Evolutionary conservation across 2,888 invertebrate species (phyloP), one percentile per base, ranked within the genome.

Genomic region (Andrena bicolor): DNA sequence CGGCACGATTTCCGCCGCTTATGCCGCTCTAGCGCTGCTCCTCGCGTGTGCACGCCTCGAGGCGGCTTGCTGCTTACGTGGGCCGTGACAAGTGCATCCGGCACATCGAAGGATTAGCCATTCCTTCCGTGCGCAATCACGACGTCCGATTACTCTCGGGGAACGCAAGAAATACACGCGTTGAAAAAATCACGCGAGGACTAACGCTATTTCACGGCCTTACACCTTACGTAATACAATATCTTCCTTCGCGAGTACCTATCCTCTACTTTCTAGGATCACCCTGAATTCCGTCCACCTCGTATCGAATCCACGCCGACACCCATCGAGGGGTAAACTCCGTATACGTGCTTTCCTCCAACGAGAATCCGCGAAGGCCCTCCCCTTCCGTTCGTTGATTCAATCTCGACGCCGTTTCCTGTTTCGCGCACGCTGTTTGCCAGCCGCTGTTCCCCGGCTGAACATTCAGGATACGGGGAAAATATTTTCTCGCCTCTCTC

Each of bases 11-110:
- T 85, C 85, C 85, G 85, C 68, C 78, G 83, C 75, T 82, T 79
- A 79, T 73, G 75, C 65, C 75, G 70, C 23, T 26, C 70, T 32
- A 61, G 70, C 61, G 76, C 61, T 61, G 72, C 66, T 70, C 71
- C 56, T 56, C 56, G 56, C 56, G 69, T 84, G 69, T 69, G 76
- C 69, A 64, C 41, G 64, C 70, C 81, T 78, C 69, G 78, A 76
- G 74, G 78, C 70, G 71, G 73, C 41, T 56, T 56, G 56, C 71
- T 71, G 79, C 85, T 76, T 82, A 79, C 82, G 85, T 85, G 82
- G 82, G 85, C 79, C 76, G 85, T 85, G 82, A 85, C 85, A 85
- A 85, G 75, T 76, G 81, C 82, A 84, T 84, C 85, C 84, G 84
- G 84, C 75, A 76, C 81, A 76, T 81, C 84, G 81, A 78, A 72